Base-by-base conservation (phyloP, 2,113 vertebrate genomes). In the Tragelaphus imberbis region DNA sequence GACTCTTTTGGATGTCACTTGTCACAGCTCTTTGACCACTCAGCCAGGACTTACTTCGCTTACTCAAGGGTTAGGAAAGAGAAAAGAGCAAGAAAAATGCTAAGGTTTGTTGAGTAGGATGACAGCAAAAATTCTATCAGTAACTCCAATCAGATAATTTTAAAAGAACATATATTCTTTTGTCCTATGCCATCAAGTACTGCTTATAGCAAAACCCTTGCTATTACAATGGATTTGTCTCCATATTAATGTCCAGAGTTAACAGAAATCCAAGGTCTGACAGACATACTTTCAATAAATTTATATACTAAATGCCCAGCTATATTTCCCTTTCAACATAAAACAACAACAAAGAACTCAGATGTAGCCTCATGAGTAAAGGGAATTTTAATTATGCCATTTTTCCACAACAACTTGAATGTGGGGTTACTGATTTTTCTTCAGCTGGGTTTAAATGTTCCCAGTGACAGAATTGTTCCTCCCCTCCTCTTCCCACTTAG, bases 371-470 rank as follows among this genome's bases (percentile, higher is more conserved):
- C 59, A 61, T 71, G 53, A 91, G 17, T 84, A 98, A 97, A 23
- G 79, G 47, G 93, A 97, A 98, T 97, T 97, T 97, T 97, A 98
- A 97, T 91, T 44, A 4, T 80, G 77, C 3, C 33, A 33, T 10
- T 94, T 97, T 91, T 55, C 49, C 58, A 85, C 40, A 96, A 77
- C 23, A 68, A 36, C 85, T 55, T 96, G 59, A 28, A 97, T 97
- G 96, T 92, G 0, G 80, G 0, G 80, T 82, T 97, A 94, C 61
- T 3, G 1, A 95, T 98, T 98, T 97, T 98, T 95, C 94, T 97
- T 89, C 92, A 97, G 80, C 30, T 93, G 40, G 85, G 79, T 91
- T 86, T 95, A 97, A 98, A 95, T 96, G 94, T 96, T 97, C 91
- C 53, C 81, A 90, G 65, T 82, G 12, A 91, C 68, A 77, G 25